phyloP scores from a whole-genome alignment of 2,888 invertebrate genomes.

The Ligdia adustata region DNA sequence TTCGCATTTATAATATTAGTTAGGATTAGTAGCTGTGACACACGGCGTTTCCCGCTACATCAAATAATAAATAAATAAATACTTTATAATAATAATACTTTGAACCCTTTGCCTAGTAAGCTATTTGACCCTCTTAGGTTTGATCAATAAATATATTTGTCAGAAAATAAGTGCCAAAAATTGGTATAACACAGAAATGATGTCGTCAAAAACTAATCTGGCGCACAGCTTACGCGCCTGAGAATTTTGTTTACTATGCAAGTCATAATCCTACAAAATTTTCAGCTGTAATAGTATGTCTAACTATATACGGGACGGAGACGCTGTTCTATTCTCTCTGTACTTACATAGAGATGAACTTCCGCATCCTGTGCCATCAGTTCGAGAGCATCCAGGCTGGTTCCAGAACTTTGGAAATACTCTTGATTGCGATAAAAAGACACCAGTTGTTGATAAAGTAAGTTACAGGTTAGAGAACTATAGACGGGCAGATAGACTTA shows the following conservation, averaged over 20 bases:
- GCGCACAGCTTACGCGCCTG: background rate
- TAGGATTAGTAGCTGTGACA: too few relatives aligned
- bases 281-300: slow-evolving; percentile 55
- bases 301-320: slow-evolving; percentile 55
- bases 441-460: slow-evolving; percentile 64
- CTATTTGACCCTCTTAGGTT: too few relatives aligned
- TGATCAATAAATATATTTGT: too few relatives aligned
- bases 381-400: slow-evolving; percentile 45
- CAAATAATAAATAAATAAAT: too few relatives aligned
- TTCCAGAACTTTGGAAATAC: slow-evolving; percentile 36
- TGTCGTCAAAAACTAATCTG: background rate
- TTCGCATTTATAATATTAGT: too few relatives aligned
- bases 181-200: background rate
- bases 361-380: slow-evolving; percentile 52
- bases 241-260: background rate
- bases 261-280: slow-evolving; percentile 20
- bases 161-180: too few relatives aligned
- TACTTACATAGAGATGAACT: slow-evolving; percentile 63
- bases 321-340: slow-evolving; percentile 58
- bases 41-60: too few relatives aligned
- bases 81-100: too few relatives aligned
- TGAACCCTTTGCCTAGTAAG: too few relatives aligned
- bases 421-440: slow-evolving; percentile 44
- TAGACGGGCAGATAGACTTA: too few relatives aligned
- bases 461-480: slow-evolving; percentile 31